These are phyloP conservation scores for Cyclura pinguis DNA, from an alignment of 2,797 vertebrate species.

Conservation along the genomic window DNA sequence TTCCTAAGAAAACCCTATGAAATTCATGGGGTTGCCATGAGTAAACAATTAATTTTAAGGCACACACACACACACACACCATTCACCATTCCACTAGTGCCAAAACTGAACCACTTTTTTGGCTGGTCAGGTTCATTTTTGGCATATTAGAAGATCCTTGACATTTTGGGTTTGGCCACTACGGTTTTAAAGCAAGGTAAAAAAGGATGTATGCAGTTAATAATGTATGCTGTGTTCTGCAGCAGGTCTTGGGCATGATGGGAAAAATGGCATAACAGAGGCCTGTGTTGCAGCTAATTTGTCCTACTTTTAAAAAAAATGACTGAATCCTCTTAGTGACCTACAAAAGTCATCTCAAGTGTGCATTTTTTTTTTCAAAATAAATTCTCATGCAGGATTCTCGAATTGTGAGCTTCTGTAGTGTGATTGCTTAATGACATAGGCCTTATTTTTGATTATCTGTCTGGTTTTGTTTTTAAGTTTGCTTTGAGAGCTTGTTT, in stretches of 20 bases:
- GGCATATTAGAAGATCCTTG: background rate
- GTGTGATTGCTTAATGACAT: background rate
- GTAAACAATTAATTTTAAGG: too few relatives aligned
- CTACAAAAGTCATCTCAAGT: conserved; percentile 18
- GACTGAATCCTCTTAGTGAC: background rate
- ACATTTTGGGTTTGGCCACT: background rate
- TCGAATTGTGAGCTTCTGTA: background rate
- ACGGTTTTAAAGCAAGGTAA: rapidly evolving
- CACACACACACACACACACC: too few relatives aligned
- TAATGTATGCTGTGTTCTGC: background rate
- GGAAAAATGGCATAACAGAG: background rate
- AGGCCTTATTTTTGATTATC: background rate
- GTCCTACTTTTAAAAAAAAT: conserved; percentile 1
- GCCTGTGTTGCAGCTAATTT: background rate
- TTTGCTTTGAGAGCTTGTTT: background rate
- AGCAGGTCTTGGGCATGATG: conserved; percentile 19
- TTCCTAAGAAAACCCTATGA: too few relatives aligned
- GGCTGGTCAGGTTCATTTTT: background rate
- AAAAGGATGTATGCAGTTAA: conserved; percentile 19
- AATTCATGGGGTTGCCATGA: too few relatives aligned
- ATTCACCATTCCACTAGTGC: background rate
- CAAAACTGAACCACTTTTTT: background rate
- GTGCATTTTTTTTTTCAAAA: background rate
- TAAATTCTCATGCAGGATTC: background rate
- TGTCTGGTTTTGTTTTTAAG: background rate